Evolutionary conservation across 2,113 vertebrate genomes (phyloP).

Genomic region (Numenius arquata): DNA sequence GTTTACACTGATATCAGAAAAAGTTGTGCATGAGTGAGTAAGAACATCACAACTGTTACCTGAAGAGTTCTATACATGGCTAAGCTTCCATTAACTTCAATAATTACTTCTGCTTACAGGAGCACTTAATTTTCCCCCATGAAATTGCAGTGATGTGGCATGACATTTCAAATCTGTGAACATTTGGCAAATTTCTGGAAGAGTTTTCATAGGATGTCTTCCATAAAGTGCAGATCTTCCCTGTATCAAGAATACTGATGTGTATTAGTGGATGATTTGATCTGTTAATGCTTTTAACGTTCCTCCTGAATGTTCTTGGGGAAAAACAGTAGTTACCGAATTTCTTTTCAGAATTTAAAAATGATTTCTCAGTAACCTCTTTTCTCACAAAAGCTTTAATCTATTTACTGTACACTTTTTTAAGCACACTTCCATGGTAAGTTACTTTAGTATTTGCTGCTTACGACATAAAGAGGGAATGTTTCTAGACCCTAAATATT

Average conservation of each 20-base stretch:
- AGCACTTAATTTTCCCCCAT: not conserved
- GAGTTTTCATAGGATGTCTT: not conserved
- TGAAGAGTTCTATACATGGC: not conserved
- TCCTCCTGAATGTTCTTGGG: not conserved
- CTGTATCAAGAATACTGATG: not conserved
- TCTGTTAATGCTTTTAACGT: not conserved
- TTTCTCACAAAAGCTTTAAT: constrained; percentile 33
- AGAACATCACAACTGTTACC: not conserved
- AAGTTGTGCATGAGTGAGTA: not conserved
- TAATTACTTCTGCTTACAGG: not conserved
- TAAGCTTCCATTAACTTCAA: not conserved
- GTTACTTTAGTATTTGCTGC: constrained; percentile 53
- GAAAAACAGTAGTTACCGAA: not conserved
- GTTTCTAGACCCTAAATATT: constrained; percentile 65
- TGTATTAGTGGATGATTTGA: not conserved
- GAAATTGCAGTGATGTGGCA: not conserved
- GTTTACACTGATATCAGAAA: not conserved
- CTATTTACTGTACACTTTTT: not conserved
- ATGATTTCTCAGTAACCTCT: not conserved
- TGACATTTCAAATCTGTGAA: not conserved
- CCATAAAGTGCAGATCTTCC: not conserved
- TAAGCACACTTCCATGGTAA: constrained; percentile 14
- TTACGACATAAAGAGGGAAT: constrained; percentile 50
- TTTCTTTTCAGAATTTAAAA: constrained; percentile 33
- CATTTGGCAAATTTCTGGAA: not conserved